These are phyloP conservation scores for Sakesphorus luctuosus DNA, from an alignment of 2,113 vertebrate species.

Conservation along the genomic window DNA sequence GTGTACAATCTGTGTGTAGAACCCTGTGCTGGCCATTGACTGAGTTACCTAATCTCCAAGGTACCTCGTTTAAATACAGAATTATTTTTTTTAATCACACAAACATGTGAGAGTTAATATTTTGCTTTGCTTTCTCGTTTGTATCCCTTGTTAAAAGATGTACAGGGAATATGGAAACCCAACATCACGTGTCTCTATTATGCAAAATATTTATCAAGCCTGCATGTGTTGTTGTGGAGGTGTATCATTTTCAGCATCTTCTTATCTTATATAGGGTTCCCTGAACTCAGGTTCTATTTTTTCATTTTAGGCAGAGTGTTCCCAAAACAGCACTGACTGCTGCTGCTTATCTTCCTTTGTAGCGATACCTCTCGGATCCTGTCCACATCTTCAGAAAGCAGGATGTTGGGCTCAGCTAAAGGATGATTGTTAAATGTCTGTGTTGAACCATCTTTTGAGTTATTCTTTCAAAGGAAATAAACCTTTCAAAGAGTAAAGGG, in stretches of 20 bases:
- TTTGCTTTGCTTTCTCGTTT: neutral
- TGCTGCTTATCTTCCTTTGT: too few relatives aligned
- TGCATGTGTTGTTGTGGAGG: neutral
- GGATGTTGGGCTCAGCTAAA: neutral
- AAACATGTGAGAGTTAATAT: neutral
- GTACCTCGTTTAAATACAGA: neutral
- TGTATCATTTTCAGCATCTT: neutral
- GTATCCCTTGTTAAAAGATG: neutral
- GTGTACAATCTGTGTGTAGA: too few relatives aligned
- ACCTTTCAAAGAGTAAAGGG: neutral
- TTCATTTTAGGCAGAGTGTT: neutral
- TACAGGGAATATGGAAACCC: neutral
- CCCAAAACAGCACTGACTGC: neutral
- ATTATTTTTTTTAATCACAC: neutral
- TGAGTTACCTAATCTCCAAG: neutral
- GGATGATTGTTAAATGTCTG: neutral
- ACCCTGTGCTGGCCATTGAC: rapidly evolving
- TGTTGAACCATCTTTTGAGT: neutral
- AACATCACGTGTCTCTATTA: neutral
- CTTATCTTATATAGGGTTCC: neutral
- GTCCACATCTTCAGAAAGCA: rapidly evolving
- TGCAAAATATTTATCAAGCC: rapidly evolving
- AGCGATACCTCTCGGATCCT: neutral
- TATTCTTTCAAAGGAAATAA: neutral
- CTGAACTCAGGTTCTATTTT: neutral